Evolutionary conservation across 2,888 invertebrate genomes (phyloP).

Genomic region (Eupelmus urozonus): DNA sequence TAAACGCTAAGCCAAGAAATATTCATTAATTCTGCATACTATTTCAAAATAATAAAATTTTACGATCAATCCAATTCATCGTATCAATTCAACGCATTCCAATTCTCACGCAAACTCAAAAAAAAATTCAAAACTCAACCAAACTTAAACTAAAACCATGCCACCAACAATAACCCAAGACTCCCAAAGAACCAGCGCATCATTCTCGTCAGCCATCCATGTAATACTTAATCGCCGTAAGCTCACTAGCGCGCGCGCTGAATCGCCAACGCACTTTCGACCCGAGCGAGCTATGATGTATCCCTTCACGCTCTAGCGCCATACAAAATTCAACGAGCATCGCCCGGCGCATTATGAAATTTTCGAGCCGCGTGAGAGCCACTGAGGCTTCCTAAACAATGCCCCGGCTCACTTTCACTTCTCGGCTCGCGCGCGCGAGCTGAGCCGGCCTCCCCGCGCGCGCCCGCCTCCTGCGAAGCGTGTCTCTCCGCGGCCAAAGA

Average conservation of each 20-base stretch:
- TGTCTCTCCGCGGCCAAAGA: slow-evolving; percentile 4
- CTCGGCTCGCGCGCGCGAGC: too few relatives aligned
- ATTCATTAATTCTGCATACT: too few relatives aligned
- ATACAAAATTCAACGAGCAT: slow-evolving; percentile 42
- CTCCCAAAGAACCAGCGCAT: too few relatives aligned
- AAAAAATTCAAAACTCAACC: too few relatives aligned
- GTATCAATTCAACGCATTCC: too few relatives aligned
- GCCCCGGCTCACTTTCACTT: slow-evolving; percentile 76
- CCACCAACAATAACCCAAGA: too few relatives aligned
- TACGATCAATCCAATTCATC: too few relatives aligned
- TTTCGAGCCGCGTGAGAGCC: slow-evolving; percentile 68
- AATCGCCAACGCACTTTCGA: slow-evolving; percentile 40
- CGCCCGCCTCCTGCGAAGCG: slow-evolving; percentile 45
- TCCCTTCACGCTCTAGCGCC: slow-evolving; percentile 27
- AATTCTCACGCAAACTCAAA: too few relatives aligned
- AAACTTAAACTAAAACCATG: too few relatives aligned
- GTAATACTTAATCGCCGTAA: not conserved
- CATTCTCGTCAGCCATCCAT: too few relatives aligned
- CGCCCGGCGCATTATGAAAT: slow-evolving; percentile 48
- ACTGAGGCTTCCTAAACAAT: slow-evolving; percentile 77
- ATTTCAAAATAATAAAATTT: too few relatives aligned
- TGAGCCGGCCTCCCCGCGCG: slow-evolving; percentile 62
- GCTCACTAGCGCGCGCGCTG: not conserved
- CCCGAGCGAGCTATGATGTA: not conserved
- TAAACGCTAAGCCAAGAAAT: too few relatives aligned